Conservation (phyloP, 2,797 vertebrate species). For the Eremophila alpestris region DNA sequence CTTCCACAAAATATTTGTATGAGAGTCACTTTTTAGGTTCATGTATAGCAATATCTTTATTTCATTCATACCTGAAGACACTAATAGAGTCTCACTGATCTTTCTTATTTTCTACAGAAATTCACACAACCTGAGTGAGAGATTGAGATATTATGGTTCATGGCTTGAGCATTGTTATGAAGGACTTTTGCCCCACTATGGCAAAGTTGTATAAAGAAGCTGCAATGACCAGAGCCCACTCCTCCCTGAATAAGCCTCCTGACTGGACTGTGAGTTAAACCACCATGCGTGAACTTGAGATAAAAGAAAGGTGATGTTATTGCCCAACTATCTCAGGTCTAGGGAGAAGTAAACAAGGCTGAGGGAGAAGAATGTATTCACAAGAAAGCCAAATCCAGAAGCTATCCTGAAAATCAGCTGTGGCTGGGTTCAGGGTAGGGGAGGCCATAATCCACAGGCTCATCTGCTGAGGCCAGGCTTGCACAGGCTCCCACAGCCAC, state of each 20-base stretch:
- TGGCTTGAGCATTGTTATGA: neutral
- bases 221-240: neutral
- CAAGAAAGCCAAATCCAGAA: neutral
- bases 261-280: neutral
- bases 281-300: fast-evolving
- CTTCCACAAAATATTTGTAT: neutral
- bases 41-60: neutral
- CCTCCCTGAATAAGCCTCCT: neutral
- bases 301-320: neutral
- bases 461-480: neutral
- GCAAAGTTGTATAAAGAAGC: neutral
- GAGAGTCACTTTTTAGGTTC: neutral
- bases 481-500: neutral
- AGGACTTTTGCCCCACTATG: neutral
- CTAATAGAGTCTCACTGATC: neutral
- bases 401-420: neutral
- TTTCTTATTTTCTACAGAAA: neutral
- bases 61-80: neutral
- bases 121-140: neutral
- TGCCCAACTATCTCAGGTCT: too few relatives aligned
- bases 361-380: neutral
- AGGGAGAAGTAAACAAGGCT: neutral
- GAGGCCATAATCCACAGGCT: neutral
- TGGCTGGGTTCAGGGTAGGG: neutral
- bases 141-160: neutral